A percentile compares a stretch with the other conserved stretches of the same genome.
phyloP scores from a whole-genome alignment of 2,888 invertebrate genomes.

The Oasisia sp. region DNA sequence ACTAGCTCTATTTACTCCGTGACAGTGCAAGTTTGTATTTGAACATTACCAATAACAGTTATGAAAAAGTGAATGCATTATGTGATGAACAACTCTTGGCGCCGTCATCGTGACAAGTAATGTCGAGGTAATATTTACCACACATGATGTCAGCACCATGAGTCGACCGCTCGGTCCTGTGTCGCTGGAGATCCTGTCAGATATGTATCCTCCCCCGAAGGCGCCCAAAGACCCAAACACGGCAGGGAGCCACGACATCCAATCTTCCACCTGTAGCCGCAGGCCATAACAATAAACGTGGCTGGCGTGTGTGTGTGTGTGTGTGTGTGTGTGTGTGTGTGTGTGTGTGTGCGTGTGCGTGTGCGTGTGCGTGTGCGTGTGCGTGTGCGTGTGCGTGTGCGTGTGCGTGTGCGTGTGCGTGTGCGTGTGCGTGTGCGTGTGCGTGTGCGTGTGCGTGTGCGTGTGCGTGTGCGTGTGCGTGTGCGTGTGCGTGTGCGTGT shows the following conservation, averaged over 20 bases:
- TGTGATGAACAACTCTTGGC: too few relatives aligned
- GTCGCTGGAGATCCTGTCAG: conserved; percentile 33
- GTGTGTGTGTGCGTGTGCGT: conserved; percentile 25
- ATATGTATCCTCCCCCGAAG: conserved; percentile 37
- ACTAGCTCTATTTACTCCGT: too few relatives aligned
- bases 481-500: background rate
- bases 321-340: conserved; percentile 25
- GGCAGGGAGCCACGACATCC: conserved; percentile 42
- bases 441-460: conserved; percentile 9
- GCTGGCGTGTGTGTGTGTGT: background rate
- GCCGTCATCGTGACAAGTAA: too few relatives aligned
- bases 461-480: conserved; percentile 20
- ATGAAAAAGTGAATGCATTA: too few relatives aligned
- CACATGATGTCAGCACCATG: conserved; percentile 32
- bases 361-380: conserved; percentile 24
- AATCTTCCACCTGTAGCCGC: conserved; percentile 30
- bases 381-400: conserved; percentile 13
- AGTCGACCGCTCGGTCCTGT: conserved; percentile 32
- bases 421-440: background rate
- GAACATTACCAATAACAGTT: too few relatives aligned
- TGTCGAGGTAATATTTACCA: conserved; percentile 23
- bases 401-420: background rate
- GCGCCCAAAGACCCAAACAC: conserved; percentile 39
- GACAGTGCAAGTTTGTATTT: too few relatives aligned
- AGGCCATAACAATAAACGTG: background rate